Percentiles rank a stretch among this genome's conserved stretches.
These are phyloP conservation scores for Drosophila borealis DNA, from an alignment of 2,888 invertebrate species.

Conservation along the genomic window DNA sequence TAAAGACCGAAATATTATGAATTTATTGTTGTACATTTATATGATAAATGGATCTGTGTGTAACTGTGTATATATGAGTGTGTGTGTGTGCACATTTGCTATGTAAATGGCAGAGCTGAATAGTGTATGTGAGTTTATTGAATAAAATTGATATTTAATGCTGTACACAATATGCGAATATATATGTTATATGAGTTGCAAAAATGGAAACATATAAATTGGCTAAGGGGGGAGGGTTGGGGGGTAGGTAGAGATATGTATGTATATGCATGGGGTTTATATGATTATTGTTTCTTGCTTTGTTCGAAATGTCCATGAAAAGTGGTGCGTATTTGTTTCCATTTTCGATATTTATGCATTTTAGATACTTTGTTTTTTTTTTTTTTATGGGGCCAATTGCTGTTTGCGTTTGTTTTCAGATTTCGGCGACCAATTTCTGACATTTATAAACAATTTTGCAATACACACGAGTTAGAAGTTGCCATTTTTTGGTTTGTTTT, in stretches of 20 bases:
- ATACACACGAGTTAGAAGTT: conserved; percentile 25
- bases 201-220: conserved; percentile 67
- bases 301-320: conserved; percentile 39
- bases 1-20: not conserved
- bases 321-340: conserved; percentile 13
- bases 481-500: conserved; percentile 22
- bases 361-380: not conserved
- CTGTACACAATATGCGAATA: conserved; percentile 59
- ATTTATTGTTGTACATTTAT: conserved; percentile 1
- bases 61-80: conserved; percentile 1
- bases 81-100: conserved; percentile 33
- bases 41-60: not conserved
- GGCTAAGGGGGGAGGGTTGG: conserved; percentile 6
- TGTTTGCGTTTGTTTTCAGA: conserved; percentile 11
- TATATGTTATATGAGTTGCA: conserved; percentile 50
- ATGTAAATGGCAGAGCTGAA: conserved; percentile 16
- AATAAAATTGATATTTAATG: conserved; percentile 51
- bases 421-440: conserved; percentile 39
- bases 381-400: conserved; percentile 28
- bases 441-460: conserved; percentile 58
- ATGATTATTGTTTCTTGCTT: conserved; percentile 20
- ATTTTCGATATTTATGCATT: not conserved
- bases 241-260: conserved; percentile 27
- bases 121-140: conserved; percentile 25
- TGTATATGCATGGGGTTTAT: conserved; percentile 14